Evolutionary conservation across 2,888 invertebrate species (phyloP).

Genomic region (Pherbina coryleti): DNA sequence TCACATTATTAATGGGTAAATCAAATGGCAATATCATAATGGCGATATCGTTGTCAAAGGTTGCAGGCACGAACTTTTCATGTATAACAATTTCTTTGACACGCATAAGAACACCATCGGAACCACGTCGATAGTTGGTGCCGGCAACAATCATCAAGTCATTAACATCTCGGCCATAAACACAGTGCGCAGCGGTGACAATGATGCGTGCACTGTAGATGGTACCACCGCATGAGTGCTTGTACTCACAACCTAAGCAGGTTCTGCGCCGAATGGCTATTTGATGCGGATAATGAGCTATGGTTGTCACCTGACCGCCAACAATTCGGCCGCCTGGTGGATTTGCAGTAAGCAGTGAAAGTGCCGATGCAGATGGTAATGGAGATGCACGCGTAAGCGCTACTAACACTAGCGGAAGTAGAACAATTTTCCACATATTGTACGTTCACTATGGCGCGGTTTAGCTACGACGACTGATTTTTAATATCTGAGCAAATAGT

Average conservation of each 20-base stretch:
- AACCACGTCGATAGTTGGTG: slow-evolving; percentile 58
- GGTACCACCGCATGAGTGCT: slow-evolving; percentile 51
- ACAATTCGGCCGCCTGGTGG: slow-evolving; percentile 54
- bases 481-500: no score
- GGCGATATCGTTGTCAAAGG: slow-evolving; percentile 72
- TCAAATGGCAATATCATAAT: slow-evolving; percentile 59
- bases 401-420: not conserved
- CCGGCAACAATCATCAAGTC: slow-evolving; percentile 46
- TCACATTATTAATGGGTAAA: slow-evolving; percentile 49
- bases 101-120: slow-evolving; percentile 70
- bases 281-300: slow-evolving; percentile 53
- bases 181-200: slow-evolving; percentile 64
- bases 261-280: slow-evolving; percentile 56
- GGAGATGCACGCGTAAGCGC: not conserved
- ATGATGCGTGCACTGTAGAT: slow-evolving; percentile 50
- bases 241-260: slow-evolving; percentile 46
- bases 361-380: not conserved
- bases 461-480: no score
- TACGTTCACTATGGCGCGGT: not conserved
- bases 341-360: no score
- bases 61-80: slow-evolving; percentile 66
- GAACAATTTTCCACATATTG: not conserved
- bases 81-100: slow-evolving; percentile 70
- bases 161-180: slow-evolving; percentile 47
- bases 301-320: slow-evolving; percentile 56